These are phyloP conservation scores for Porites lobata DNA, from an alignment of 92 coral and sea anemone genomes.

Conservation along the genomic window DNA sequence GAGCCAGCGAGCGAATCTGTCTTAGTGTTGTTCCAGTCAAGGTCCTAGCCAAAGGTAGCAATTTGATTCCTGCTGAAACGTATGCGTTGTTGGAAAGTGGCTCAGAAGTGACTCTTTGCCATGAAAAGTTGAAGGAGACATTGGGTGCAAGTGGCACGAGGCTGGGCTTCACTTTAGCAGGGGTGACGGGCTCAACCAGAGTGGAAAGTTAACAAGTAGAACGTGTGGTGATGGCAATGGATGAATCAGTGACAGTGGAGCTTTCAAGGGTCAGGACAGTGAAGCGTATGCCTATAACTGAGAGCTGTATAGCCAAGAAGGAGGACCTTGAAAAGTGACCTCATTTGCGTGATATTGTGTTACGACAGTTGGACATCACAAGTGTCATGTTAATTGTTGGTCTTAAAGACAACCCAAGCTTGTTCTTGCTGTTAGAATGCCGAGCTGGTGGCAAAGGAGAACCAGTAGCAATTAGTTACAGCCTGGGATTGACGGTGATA, in stretches of 20 bases:
- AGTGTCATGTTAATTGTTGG: slow-evolving; percentile 61
- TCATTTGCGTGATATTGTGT: slow-evolving; percentile 34
- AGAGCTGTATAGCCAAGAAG: slow-evolving; percentile 55
- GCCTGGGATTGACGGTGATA: background rate
- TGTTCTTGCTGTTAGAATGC: slow-evolving; percentile 68
- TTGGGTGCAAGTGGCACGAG: slow-evolving; percentile 47
- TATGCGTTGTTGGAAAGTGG: slow-evolving; percentile 78
- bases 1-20: slow-evolving; percentile 76
- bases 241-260: slow-evolving; percentile 55
- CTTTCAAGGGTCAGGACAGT: slow-evolving; percentile 70
- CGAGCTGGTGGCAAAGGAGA: slow-evolving; percentile 29
- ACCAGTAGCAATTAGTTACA: slow-evolving; percentile 11
- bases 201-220: slow-evolving; percentile 65
- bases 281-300: slow-evolving; percentile 65
- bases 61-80: slow-evolving; percentile 41
- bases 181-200: slow-evolving; percentile 69
- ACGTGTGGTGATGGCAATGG: slow-evolving; percentile 64
- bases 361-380: slow-evolving; percentile 37
- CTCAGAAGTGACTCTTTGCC: slow-evolving; percentile 78
- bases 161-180: slow-evolving; percentile 60
- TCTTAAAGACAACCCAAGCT: slow-evolving; percentile 46
- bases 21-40: slow-evolving; percentile 82
- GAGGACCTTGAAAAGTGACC: slow-evolving; percentile 53
- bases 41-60: slow-evolving; percentile 51
- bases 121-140: slow-evolving; percentile 47